Evolutionary conservation across 2,113 vertebrate species (phyloP).

Genomic region (Coreoperca whiteheadi): DNA sequence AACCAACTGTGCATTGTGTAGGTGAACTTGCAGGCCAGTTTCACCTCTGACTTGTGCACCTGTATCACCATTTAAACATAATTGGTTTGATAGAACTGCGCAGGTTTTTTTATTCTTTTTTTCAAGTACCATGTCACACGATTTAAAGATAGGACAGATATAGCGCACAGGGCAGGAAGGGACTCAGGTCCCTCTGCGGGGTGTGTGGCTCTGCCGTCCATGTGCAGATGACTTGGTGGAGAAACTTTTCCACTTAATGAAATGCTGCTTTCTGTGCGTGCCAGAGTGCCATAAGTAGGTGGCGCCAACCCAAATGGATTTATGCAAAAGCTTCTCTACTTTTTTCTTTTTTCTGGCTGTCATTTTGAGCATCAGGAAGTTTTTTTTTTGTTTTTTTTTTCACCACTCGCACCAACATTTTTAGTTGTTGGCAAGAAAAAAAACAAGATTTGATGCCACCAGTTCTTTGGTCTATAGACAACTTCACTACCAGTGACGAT

Average conservation of each 20-base stretch:
- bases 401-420: neutral
- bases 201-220: slow-evolving; percentile 40
- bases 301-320: slow-evolving; percentile 34
- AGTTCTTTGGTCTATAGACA: neutral
- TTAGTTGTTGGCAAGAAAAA: slow-evolving; percentile 9
- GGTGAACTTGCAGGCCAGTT: neutral
- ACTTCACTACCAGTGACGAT: neutral
- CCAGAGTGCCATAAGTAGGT: slow-evolving; percentile 41
- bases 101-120: neutral
- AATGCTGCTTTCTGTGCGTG: slow-evolving; percentile 32
- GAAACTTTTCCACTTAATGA: slow-evolving; percentile 37
- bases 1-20: neutral
- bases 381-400: neutral
- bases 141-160: slow-evolving; percentile 63
- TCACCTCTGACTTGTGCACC: neutral
- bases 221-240: slow-evolving; percentile 48
- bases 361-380: slow-evolving; percentile 6
- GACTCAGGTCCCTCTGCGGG: slow-evolving; percentile 50
- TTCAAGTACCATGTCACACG: slow-evolving; percentile 21
- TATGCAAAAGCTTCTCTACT: slow-evolving; percentile 18
- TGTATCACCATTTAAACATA: neutral
- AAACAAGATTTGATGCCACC: neutral
- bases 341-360: slow-evolving; percentile 11
- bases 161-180: slow-evolving; percentile 52
- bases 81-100: slow-evolving; percentile 11